A percentile compares a stretch with the other conserved stretches of the same genome.
These are phyloP conservation scores for Eospalax fontanierii DNA, from an alignment of 2,797 vertebrate species.

Conservation along the genomic window DNA sequence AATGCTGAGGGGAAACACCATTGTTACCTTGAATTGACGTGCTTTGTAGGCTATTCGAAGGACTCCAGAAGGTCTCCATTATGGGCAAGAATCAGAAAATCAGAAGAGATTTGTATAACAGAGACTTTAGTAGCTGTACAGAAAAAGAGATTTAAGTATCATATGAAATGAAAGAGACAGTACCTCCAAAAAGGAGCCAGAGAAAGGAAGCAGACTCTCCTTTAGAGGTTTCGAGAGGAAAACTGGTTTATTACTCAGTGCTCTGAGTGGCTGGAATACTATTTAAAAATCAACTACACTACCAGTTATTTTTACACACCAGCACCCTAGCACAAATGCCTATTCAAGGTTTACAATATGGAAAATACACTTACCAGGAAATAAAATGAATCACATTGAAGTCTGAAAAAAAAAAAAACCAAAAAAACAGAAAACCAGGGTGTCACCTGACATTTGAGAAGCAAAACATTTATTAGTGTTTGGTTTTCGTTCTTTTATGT, in stretches of 20 bases:
- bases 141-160: neutral
- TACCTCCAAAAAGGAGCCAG: conserved; percentile 30
- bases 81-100: conserved; percentile 2
- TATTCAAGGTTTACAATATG: conserved; percentile 34
- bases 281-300: conserved; percentile 69
- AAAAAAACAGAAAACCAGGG: neutral
- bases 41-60: neutral
- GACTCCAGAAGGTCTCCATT: neutral
- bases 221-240: conserved; percentile 39
- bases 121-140: neutral
- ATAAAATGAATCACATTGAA: conserved; percentile 4
- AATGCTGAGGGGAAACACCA: neutral
- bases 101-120: neutral
- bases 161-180: conserved; percentile 54
- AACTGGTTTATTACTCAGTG: conserved; percentile 25
- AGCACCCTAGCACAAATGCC: conserved; percentile 31
- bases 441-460: conserved; percentile 34
- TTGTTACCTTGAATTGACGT: neutral
- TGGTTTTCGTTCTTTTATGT: neutral
- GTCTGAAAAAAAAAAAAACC: too few relatives aligned
- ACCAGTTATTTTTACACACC: conserved; percentile 25
- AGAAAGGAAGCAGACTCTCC: conserved; percentile 48
- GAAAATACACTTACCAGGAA: conserved; percentile 36
- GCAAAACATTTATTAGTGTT: neutral
- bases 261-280: conserved; percentile 15